phyloP scores from a whole-genome alignment of 2,888 invertebrate species.

The Molanna angustata region DNA sequence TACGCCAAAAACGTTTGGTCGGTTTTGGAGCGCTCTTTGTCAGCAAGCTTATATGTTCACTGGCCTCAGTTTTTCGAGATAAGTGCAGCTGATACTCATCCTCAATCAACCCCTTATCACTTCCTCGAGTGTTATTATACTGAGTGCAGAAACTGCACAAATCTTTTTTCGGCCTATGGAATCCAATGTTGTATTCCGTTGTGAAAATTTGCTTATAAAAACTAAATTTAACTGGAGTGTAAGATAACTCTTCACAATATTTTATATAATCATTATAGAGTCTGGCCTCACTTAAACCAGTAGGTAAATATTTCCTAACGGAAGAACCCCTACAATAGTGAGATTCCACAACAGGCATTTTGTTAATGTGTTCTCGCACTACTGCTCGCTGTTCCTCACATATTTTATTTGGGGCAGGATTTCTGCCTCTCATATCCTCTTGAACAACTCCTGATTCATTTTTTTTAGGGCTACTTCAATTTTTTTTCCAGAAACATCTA shows the following conservation, averaged over 20 bases:
- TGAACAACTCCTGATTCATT: too few species aligned
- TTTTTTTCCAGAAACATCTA: too few species aligned
- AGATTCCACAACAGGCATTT: slow-evolving; percentile 1
- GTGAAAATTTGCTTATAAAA: slow-evolving; percentile 3
- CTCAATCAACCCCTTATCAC: background rate
- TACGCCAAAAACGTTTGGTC: background rate
- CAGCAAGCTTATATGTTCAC: background rate
- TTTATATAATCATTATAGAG: background rate
- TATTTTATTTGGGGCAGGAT: too few species aligned
- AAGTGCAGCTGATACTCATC: background rate
- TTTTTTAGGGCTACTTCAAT: too few species aligned
- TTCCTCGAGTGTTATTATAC: background rate
- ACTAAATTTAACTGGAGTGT: background rate
- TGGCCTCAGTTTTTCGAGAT: background rate
- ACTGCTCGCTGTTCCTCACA: too few species aligned
- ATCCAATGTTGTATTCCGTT: background rate
- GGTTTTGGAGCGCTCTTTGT: background rate
- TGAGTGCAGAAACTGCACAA: background rate
- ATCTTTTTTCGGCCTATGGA: slow-evolving; percentile 1
- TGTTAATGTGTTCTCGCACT: too few species aligned
- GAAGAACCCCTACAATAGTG: background rate
- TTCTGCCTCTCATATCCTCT: too few species aligned
- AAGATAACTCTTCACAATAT: background rate
- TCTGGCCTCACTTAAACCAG: slow-evolving; percentile 4
- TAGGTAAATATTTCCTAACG: background rate